These are phyloP conservation scores for Phoenicopterus ruber DNA, from an alignment of 2,113 vertebrate species.

Conservation along the genomic window DNA sequence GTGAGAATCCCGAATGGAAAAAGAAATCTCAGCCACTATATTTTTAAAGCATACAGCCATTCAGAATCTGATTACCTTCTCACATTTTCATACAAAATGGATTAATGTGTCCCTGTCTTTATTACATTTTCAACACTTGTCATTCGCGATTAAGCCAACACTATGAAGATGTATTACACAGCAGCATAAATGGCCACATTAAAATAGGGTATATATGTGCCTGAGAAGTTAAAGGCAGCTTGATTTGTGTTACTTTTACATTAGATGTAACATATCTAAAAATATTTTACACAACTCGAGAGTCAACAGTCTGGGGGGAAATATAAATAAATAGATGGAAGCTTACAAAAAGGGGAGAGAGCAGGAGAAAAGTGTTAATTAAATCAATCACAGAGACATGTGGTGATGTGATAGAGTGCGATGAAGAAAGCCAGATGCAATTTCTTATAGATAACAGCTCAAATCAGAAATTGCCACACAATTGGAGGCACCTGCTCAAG, in stretches of 20 bases:
- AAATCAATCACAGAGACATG: not conserved
- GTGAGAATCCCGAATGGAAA: slow-evolving; percentile 43
- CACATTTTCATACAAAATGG: slow-evolving; percentile 80
- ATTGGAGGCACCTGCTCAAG: not conserved
- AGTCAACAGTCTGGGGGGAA: slow-evolving; percentile 38
- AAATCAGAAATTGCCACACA: not conserved
- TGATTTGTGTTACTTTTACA: slow-evolving; percentile 61
- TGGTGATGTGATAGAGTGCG: not conserved
- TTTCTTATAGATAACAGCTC: not conserved
- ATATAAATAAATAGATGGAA: slow-evolving; percentile 43
- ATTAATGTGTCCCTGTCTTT: slow-evolving; percentile 77
- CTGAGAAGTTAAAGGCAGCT: slow-evolving; percentile 58
- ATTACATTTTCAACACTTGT: slow-evolving; percentile 81
- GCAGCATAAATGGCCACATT: slow-evolving; percentile 64
- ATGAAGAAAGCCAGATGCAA: not conserved
- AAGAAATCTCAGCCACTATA: slow-evolving; percentile 56
- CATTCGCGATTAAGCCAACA: slow-evolving; percentile 75
- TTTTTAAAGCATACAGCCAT: slow-evolving; percentile 69
- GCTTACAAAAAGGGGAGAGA: not conserved
- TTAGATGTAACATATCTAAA: slow-evolving; percentile 37
- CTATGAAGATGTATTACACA: slow-evolving; percentile 75
- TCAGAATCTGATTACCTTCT: slow-evolving; percentile 78
- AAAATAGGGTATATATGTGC: slow-evolving; percentile 56
- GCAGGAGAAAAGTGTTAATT: slow-evolving; percentile 11
- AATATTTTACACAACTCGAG: slow-evolving; percentile 48